Evolutionary conservation across 2,888 invertebrate genomes (phyloP).

Genomic region (Ichneumon xanthorius): DNA sequence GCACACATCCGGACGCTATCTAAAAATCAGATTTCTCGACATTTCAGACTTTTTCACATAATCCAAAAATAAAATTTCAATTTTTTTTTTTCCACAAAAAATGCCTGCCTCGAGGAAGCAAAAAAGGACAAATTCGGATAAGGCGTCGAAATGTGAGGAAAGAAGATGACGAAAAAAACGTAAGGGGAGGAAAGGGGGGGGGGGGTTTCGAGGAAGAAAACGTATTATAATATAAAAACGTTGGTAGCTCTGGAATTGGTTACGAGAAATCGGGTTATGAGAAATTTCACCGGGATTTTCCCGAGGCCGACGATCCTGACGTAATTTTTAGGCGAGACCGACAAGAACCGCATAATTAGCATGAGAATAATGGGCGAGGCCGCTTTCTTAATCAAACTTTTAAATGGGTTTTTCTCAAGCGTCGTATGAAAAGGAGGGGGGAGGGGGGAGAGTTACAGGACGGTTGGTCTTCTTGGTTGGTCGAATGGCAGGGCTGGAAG

Average conservation of each 20-base stretch:
- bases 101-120: too few species aligned
- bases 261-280: slow-evolving; percentile 40
- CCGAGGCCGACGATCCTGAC: slow-evolving; percentile 71
- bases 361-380: slow-evolving; percentile 82
- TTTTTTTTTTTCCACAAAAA: slow-evolving; percentile 7
- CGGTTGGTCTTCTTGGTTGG: slow-evolving; percentile 58
- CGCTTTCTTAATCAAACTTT: slow-evolving; percentile 84
- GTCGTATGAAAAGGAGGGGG: slow-evolving; percentile 52
- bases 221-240: slow-evolving; percentile 44
- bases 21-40: too few species aligned
- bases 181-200: neutral
- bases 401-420: slow-evolving; percentile 82
- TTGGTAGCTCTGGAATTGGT: slow-evolving; percentile 30
- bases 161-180: neutral
- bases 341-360: slow-evolving; percentile 81
- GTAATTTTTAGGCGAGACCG: slow-evolving; percentile 77
- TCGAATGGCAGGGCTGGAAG: slow-evolving; percentile 31
- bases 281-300: slow-evolving; percentile 53
- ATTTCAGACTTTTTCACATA: too few species aligned
- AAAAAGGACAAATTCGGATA: slow-evolving; percentile 17
- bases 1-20: too few species aligned
- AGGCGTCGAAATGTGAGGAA: neutral
- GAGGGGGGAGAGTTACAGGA: slow-evolving; percentile 38
- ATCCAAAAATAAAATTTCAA: too few species aligned
- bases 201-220: neutral